A percentile compares a stretch with the other conserved stretches of the same genome.
phyloP scores from a whole-genome alignment of 2,113 vertebrate genomes.

The Spheniscus mendiculus region DNA sequence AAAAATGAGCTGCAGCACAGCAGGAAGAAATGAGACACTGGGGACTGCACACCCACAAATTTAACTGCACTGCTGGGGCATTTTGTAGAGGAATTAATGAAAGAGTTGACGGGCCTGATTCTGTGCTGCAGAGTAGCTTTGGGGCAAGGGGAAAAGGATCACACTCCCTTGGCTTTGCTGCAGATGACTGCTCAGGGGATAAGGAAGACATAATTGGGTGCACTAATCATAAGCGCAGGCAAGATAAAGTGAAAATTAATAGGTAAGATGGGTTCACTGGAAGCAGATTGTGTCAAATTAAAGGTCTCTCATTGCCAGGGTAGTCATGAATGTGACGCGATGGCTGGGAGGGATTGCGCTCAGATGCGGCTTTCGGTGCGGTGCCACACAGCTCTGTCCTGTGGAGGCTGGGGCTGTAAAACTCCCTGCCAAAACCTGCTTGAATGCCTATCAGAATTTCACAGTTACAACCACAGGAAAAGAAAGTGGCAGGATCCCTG shows the following conservation, averaged over 20 bases:
- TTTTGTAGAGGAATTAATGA: conserved; percentile 10
- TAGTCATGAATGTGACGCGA: not conserved
- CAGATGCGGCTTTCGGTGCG: not conserved
- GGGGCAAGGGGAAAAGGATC: not conserved
- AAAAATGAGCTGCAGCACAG: not conserved
- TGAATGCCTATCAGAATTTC: not conserved
- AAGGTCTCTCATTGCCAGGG: not conserved
- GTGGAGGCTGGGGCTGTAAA: not conserved
- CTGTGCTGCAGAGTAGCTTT: not conserved
- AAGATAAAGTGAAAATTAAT: conserved; percentile 13
- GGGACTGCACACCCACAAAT: not conserved
- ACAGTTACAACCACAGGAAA: not conserved
- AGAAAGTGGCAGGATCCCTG: not conserved
- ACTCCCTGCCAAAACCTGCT: not conserved
- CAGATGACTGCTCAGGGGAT: not conserved
- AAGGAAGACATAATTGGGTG: rapidly evolving
- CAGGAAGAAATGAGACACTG: not conserved
- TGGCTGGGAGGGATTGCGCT: not conserved
- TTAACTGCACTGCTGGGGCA: not conserved
- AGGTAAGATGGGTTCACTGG: conserved; percentile 12
- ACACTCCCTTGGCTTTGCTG: not conserved
- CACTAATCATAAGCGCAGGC: not conserved
- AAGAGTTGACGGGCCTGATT: not conserved
- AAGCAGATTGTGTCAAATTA: conserved; percentile 1
- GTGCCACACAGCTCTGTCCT: not conserved